A percentile compares a stretch with the other conserved stretches of the same genome.
Conservation (phyloP, 23 tunicate species). For the Ascidia mentula region DNA sequence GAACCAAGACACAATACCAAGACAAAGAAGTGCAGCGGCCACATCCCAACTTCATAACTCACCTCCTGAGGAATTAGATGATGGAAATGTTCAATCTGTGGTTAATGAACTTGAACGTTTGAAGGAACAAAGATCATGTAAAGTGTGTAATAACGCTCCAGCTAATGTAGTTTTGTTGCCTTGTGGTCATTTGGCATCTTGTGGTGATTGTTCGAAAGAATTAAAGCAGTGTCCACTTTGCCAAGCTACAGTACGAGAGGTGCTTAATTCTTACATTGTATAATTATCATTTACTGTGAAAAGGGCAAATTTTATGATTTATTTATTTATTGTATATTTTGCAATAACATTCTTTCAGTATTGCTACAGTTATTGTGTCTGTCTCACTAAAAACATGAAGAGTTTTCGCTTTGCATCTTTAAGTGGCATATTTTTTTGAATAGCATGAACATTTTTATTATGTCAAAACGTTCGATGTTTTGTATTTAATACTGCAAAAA, state of each 20-base stretch:
- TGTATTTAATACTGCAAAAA: too few species aligned
- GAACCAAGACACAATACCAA: background rate
- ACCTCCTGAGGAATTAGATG: background rate
- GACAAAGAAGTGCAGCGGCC: background rate
- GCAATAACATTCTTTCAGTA: background rate
- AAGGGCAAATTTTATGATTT: background rate
- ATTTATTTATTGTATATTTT: background rate
- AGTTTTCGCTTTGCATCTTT: too few species aligned
- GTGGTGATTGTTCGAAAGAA: conserved; percentile 18
- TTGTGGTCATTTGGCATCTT: conserved; percentile 63
- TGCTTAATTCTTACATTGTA: background rate
- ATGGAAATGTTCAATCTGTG: background rate
- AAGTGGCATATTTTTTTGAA: too few species aligned
- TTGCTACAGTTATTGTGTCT: background rate
- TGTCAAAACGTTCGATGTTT: too few species aligned
- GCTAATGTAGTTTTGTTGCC: conserved; percentile 63
- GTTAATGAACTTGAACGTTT: conserved; percentile 19
- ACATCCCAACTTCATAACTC: background rate
- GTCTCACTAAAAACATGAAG: too few species aligned
- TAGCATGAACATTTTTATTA: too few species aligned
- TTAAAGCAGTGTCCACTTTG: background rate
- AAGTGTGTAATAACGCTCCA: conserved; percentile 21
- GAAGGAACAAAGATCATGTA: conserved; percentile 34
- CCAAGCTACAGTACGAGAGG: background rate
- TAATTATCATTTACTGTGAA: background rate